Evolutionary conservation across 1,140 invertebrate species (phyloP), one percentile per base, ranked within the genome.

Genomic region (Harlomillsia oculata): DNA sequence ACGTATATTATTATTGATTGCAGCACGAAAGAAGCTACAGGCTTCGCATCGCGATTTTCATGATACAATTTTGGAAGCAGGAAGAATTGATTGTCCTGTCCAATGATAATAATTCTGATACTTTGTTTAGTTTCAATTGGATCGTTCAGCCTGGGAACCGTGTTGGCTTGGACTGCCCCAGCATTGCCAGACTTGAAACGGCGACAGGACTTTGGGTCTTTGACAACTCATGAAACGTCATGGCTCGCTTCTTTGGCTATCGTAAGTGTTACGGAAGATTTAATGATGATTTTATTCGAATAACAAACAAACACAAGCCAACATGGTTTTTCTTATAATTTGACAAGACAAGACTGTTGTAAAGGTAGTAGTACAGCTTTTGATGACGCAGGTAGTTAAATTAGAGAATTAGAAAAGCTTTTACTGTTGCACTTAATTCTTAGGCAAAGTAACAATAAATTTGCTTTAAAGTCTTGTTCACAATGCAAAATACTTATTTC

Each of bases 91-190:
- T n/a, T n/a, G n/a, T n/a, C n/a, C n/a, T n/a, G n/a, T n/a, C n/a
- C n/a, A n/a, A n/a, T n/a, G n/a, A n/a, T n/a, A n/a, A n/a, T n/a
- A n/a, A n/a, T n/a, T n/a, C n/a, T n/a, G n/a, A n/a, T n/a, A n/a
- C n/a, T n/a, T n/a, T n/a, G n/a, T n/a, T n/a, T n/a, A n/a, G n/a
- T n/a, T n/a, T n/a, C n/a, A n/a, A n/a, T n/a, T n/a, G 74, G 74
- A 3, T 74, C 76, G 0, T 75, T 80, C 52, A 74, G 75, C 2
- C 69, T 73, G 11, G 79, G 79, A 3, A 73, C 73, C 1, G 76
- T 75, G 56, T 67, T 89, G 4, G 85, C 79, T n/a, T 90, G 85
- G 83, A 82, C 85, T 6, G 84, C 85, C 0, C 81, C 85, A 5
- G 83, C 83, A 4, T 73, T 80, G 39, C 79, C 81, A 1, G 77